These are phyloP conservation scores for Girardinus metallicus DNA, from an alignment of 2,797 vertebrate species.

Conservation along the genomic window DNA sequence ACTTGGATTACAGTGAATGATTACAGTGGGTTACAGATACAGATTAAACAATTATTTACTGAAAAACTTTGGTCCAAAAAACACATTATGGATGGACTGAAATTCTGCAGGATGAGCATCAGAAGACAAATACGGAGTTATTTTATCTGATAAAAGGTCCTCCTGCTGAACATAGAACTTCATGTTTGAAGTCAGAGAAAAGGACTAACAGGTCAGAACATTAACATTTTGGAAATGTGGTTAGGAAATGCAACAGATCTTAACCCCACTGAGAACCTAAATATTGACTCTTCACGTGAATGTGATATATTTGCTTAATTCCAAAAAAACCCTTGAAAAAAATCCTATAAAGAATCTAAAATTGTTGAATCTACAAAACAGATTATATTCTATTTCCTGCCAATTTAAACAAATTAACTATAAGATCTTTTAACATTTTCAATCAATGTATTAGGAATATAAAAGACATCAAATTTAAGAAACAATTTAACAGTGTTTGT, in stretches of 20 bases:
- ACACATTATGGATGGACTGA: neutral
- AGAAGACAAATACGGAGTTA: neutral
- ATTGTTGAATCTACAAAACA: neutral
- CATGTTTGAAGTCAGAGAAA: neutral
- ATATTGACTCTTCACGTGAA: neutral
- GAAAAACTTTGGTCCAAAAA: neutral
- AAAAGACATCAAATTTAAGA: too few species aligned
- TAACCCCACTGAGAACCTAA: neutral
- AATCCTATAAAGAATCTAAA: neutral
- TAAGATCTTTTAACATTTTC: too few species aligned
- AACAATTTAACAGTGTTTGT: too few species aligned
- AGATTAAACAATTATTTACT: neutral
- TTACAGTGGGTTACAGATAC: too few species aligned
- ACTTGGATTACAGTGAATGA: neutral
- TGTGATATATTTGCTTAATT: neutral
- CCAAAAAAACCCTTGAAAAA: neutral
- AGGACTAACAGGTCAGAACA: neutral
- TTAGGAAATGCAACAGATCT: neutral
- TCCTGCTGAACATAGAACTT: too few species aligned
- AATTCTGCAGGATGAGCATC: neutral
- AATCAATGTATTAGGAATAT: neutral
- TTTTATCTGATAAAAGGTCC: neutral
- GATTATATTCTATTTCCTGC: neutral
- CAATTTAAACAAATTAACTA: too few species aligned
- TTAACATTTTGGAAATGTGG: neutral